These are phyloP conservation scores for Aegithalos caudatus DNA, from an alignment of 2,113 vertebrate species.

Conservation along the genomic window DNA sequence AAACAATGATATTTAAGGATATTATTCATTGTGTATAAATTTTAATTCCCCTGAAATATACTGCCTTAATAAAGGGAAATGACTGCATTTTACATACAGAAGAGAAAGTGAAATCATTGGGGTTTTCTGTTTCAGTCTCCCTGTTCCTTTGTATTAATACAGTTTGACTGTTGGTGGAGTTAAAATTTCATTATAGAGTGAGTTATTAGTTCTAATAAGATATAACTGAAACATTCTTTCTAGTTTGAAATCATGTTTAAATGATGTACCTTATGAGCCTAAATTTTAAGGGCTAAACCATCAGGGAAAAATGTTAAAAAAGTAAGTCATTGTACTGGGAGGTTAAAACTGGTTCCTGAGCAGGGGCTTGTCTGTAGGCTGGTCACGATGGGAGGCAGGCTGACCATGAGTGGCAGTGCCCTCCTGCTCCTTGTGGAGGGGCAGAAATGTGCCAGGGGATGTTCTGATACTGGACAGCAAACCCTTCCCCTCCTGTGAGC, in stretches of 20 bases:
- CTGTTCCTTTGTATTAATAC: background rate
- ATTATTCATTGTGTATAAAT: background rate
- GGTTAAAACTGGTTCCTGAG: background rate
- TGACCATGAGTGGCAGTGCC: background rate
- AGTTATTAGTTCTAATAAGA: background rate
- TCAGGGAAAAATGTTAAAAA: background rate
- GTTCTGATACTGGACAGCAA: background rate
- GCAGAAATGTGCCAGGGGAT: background rate
- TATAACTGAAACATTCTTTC: background rate
- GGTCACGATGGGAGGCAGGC: background rate
- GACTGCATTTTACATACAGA: background rate
- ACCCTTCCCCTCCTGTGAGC: background rate
- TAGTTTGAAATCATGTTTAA: constrained; percentile 3
- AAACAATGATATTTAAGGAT: background rate
- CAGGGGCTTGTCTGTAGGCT: background rate
- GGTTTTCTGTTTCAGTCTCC: background rate
- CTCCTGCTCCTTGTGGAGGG: background rate
- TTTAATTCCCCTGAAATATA: background rate
- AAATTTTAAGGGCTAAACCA: background rate
- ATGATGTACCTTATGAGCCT: background rate
- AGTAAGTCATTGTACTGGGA: background rate
- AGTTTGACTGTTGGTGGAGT: background rate
- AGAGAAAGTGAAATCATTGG: background rate
- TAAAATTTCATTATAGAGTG: background rate
- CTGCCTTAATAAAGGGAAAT: background rate